These are phyloP conservation scores for Drosophila kanapiae DNA, from an alignment of 1,140 invertebrate genomes.

Conservation along the genomic window DNA sequence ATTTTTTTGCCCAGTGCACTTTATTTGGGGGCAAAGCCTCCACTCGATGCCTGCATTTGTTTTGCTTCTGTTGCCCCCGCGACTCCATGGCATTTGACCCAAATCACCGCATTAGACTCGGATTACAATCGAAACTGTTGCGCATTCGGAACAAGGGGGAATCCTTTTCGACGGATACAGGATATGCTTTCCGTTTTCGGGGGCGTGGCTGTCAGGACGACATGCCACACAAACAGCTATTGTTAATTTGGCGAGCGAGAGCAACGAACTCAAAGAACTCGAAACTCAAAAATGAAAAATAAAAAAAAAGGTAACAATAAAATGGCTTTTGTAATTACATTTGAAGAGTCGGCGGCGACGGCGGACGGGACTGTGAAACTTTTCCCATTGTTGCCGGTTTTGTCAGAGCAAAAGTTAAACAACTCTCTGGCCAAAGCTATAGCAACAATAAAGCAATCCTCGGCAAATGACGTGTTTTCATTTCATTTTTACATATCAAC, in stretches of 20 bases:
- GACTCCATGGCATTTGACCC: conserved; percentile 21
- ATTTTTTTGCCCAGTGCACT: conserved; percentile 5
- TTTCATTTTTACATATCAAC: conserved; percentile 37
- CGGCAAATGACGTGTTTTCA: conserved; percentile 73
- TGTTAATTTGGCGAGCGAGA: conserved; percentile 68
- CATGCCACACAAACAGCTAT: conserved; percentile 48
- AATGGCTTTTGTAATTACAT: conserved; percentile 72
- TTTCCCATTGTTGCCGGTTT: conserved; percentile 53
- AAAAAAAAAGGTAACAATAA: conserved; percentile 56
- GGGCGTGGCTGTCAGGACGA: conserved; percentile 40
- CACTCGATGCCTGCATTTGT: conserved; percentile 10
- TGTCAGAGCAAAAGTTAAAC: conserved; percentile 71
- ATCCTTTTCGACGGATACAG: conserved; percentile 6
- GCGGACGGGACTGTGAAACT: conserved; percentile 41
- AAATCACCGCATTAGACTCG: conserved; percentile 45
- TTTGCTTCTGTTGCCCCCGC: conserved; percentile 16
- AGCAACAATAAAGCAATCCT: conserved; percentile 53
- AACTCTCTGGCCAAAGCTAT: conserved; percentile 66
- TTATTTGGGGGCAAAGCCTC: conserved; percentile 17
- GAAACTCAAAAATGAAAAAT: conserved; percentile 3
- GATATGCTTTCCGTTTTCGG: conserved; percentile 17
- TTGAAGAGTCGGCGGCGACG: conserved; percentile 42
- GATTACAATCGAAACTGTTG: conserved; percentile 54
- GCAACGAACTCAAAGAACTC: conserved; percentile 61
- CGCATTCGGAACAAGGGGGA: conserved; percentile 21